Evolutionary conservation across 30 jellyfish, hydroid and myxozoan genomes (phyloP), one percentile per base, ranked within the genome.

Genomic region (Pelagia noctiluca): DNA sequence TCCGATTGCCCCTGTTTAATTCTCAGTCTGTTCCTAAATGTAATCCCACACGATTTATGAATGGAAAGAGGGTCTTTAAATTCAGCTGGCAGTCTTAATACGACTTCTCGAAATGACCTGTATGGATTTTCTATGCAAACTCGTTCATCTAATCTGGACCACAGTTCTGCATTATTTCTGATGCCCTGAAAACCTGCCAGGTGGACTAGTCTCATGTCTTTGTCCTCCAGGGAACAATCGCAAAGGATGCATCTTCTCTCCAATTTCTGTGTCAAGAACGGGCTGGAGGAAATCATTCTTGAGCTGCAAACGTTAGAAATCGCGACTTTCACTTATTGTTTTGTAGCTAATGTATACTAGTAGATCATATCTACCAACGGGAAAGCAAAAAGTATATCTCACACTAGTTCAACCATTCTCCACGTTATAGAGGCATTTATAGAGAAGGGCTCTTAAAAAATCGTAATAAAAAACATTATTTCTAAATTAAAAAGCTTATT

Each of bases 41-140:
- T 71, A 71, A 71, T 71, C 72, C 71, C 84, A 71, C 68, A 71
- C 13, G 84, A 71, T 71, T 71, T 71, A 71, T 71, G 84, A 0
- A 71, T 42, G 72, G 37, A 71, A 2, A 70, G 71, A 23, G 82
- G 33, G 72, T 70, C 67, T 2, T 32, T 70, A 70, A 70, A 70
- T 35, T 70, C 82, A 30, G 72, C 72, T 2, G 82, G 82, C 71
- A 70, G 72, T 30, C 82, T 32, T 70, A 70, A 10, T 13, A 70
- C 32, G 33, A 70, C 82, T 35, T 70, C 82, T 70, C 67, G 82
- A 35, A 70, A 70, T 30, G 82, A 70, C 29, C 67, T 70, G 82
- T 70, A 70, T 46, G 82, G 82, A 35, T 23, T 70, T 19, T 70
- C 82, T 26, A 30, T 70, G 71, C 82, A 70, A 11, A 46, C 67